Percentiles rank a stretch among this genome's conserved stretches.
Conservation (phyloP, 2,888 invertebrate species). For the Lycaena phlaeas region DNA sequence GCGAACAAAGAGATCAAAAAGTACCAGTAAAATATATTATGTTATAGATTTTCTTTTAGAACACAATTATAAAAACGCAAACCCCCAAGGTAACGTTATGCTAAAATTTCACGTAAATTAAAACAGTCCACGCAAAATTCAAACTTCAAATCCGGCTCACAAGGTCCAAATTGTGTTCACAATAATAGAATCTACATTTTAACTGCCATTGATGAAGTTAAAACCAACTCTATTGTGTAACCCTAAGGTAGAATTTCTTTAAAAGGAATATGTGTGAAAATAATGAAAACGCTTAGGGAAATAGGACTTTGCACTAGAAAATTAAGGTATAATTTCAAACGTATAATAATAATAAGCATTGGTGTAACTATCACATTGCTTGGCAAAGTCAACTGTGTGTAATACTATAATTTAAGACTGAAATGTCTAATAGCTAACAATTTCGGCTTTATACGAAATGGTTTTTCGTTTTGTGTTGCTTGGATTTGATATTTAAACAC, state of each 20-base stretch:
- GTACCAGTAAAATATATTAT: slow-evolving; percentile 1
- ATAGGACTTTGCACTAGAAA: not conserved
- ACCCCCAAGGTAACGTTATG: slow-evolving; percentile 2
- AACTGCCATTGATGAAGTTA: not conserved
- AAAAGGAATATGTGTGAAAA: not conserved
- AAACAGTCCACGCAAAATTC: not conserved
- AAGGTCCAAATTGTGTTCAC: not conserved
- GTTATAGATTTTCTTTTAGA: slow-evolving; percentile 1
- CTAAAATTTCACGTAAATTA: slow-evolving; percentile 1
- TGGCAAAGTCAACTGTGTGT: slow-evolving; percentile 1
- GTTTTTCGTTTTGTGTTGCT: not conserved
- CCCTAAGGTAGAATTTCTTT: not conserved
- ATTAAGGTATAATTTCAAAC: not conserved
- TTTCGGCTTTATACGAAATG: not conserved
- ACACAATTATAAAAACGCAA: slow-evolving; percentile 2
- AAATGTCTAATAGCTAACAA: not conserved
- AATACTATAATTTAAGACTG: not conserved
- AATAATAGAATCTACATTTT: too few species aligned
- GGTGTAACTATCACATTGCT: not conserved
- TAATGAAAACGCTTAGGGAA: not conserved
- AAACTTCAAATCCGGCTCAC: not conserved
- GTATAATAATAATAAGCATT: not conserved
- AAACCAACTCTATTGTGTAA: slow-evolving; percentile 3
- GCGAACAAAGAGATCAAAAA: too few species aligned
- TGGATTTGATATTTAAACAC: not conserved